Evolutionary conservation across 1,140 invertebrate species (phyloP), one percentile per base, ranked within the genome.

Genomic region (Trachymyrmex septentrionalis): DNA sequence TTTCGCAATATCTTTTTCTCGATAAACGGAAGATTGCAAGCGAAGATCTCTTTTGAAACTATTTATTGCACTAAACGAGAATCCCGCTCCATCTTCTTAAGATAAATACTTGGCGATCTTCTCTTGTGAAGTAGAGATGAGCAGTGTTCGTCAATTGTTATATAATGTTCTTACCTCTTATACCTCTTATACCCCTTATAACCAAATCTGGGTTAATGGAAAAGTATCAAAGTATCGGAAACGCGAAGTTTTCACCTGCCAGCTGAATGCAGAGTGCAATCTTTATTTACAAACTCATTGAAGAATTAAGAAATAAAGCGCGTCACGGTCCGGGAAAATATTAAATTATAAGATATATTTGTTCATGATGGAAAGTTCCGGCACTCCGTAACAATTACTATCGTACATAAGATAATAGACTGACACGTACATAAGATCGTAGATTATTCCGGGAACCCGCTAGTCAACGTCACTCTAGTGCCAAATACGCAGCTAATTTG

Each of bases 191-290:
- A 57, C 10, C 38, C 38, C 38, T 44, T 61, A 34, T 84, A 73
- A 61, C 55, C 38, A 73, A 84, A 84, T 84, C 69, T 84, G 24
- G 80, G 69, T 84, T 84, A 84, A 84, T 84, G 69, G 80, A 84
- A 75, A 84, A 75, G 69, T 84, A 84, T 30, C 67, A 73, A 73
- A 84, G 67, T 84, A 84, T 84, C 27, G 55, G 34, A 59, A 75
- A 75, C 44, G 59, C 5, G 9, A 61, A 84, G 55, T 57, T 48
- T 72, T 61, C 38, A 71, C 57, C 55, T 84, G 5, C 10, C 38
- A 50, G 21, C n/a, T 61, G 19, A 84, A 44, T n/a, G 4, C 19
- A 34, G 24, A 57, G n/a, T 9, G 38, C n/a, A 27, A 19, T 53
- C 14, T 75, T 59, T 75, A 84, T 84, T 44, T 63, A 72, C 19